These are phyloP conservation scores for Eulemur rufifrons DNA, from an alignment of 2,113 vertebrate genomes.

Conservation along the genomic window DNA sequence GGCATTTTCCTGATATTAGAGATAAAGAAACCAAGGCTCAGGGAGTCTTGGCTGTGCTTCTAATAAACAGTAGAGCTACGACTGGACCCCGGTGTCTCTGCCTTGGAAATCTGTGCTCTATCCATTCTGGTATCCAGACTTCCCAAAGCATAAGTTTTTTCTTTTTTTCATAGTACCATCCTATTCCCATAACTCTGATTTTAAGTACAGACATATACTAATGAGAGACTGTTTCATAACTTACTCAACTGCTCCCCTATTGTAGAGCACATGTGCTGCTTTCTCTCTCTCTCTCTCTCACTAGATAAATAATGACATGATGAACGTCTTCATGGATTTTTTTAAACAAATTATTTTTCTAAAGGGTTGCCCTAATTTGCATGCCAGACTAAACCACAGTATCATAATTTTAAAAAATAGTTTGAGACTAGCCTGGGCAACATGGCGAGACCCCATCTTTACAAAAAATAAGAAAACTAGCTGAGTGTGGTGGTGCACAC, in stretches of 20 bases:
- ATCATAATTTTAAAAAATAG: neutral
- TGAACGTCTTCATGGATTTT: neutral
- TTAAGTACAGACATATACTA: neutral
- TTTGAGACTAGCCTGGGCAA: neutral
- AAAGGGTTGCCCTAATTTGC: neutral
- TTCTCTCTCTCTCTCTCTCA: neutral
- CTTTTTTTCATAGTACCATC: neutral
- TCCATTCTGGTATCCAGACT: neutral
- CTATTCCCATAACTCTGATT: neutral
- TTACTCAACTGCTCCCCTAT: neutral
- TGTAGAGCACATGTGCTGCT: neutral
- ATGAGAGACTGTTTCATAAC: neutral
- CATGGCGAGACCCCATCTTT: too few relatives aligned
- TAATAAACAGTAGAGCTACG: neutral
- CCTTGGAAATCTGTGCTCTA: neutral
- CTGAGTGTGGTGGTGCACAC: too few relatives aligned
- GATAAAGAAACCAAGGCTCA: neutral
- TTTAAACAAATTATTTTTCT: neutral
- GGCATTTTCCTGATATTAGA: slow-evolving; percentile 8
- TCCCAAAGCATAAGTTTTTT: neutral
- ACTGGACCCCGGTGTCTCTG: neutral
- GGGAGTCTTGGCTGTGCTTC: neutral
- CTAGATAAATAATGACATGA: neutral
- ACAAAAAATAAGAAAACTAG: too few relatives aligned
- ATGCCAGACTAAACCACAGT: neutral